These are phyloP conservation scores for Atherinosoma microstoma DNA, from an alignment of 2,797 vertebrate species.

Conservation along the genomic window DNA sequence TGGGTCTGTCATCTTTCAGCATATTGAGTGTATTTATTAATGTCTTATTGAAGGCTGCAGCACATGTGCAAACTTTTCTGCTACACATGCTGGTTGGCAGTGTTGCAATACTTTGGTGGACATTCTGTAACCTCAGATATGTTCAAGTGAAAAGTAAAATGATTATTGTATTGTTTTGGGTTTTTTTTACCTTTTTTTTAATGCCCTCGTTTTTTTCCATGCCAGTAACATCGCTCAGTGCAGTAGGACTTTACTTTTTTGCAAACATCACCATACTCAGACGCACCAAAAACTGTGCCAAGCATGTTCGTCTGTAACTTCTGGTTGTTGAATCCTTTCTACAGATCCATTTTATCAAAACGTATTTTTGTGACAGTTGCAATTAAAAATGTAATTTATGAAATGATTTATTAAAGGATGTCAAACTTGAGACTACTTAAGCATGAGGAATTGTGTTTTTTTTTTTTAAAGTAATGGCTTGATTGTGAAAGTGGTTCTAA, in stretches of 20 bases:
- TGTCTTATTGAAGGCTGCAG: constrained; percentile 30
- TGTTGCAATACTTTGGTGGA: constrained; percentile 44
- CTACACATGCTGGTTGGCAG: constrained; percentile 20
- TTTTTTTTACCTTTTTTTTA: background rate
- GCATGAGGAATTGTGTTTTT: background rate
- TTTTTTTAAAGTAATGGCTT: background rate
- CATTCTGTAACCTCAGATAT: constrained; percentile 38
- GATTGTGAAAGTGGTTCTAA: background rate
- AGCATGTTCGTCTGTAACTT: constrained; percentile 59
- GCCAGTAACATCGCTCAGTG: constrained; percentile 37
- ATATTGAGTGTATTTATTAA: constrained; percentile 32
- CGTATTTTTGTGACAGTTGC: constrained; percentile 82
- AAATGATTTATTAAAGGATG: constrained; percentile 84
- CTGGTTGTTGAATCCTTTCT: constrained; percentile 73
- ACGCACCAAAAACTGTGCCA: constrained; percentile 21
- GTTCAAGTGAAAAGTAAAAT: constrained; percentile 30
- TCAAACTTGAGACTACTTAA: constrained; percentile 54
- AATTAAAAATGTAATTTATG: constrained; percentile 82
- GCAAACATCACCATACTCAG: constrained; percentile 3
- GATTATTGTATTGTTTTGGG: background rate
- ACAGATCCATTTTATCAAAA: constrained; percentile 75
- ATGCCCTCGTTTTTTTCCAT: constrained; percentile 9
- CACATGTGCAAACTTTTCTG: constrained; percentile 19
- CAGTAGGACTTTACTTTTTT: constrained; percentile 29
- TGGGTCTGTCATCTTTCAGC: constrained; percentile 25